Evolutionary conservation across 2,113 vertebrate genomes (phyloP), one percentile per base, ranked within the genome.

Genomic region (Pomatostomus ruficeps): DNA sequence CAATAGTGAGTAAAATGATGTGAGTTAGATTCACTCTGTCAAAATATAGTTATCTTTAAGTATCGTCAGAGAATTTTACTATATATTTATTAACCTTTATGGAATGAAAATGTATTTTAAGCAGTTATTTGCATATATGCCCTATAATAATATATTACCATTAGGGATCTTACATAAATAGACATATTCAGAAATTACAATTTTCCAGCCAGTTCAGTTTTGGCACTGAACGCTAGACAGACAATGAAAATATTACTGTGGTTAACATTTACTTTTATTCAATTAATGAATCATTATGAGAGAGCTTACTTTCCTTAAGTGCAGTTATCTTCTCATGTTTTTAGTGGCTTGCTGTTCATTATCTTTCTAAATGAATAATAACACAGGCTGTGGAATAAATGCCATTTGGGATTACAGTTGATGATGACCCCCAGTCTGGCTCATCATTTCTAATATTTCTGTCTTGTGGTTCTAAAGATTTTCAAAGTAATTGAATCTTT

Each of bases 401-500:
- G 90, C 77, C 88, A 2, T 82, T 57, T 96, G 95, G 95, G 93
- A 97, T 96, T 96, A 85, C 31, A 83, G 78, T 78, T 96, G 96
- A 94, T 95, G 94, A 92, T 93, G 96, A 95, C 94, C 94, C 72
- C 72, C 43, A 75, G 59, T 92, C 62, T 93, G 67, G 68, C 82
- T 97, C 77, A 93, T 97, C 25, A 61, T 95, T 97, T 96, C 80
- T 86, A 95, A 70, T 93, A 33, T 91, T 91, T 97, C 77, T 76
- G 4, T 95, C 92, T 91, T 93, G 54, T 73, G 79, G 82, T 43
- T 46, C 82, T 81, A 85, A 88, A 96, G 94, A 94, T 88, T 80
- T 97, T 89, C 77, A 68, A 85, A 91, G 96, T 97, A 97, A 97
- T 95, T 97, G 96, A 97, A 96, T 97, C 89, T 96, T 98, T 97